A percentile compares a stretch with the other conserved stretches of the same genome.
Conservation (phyloP, 2,888 invertebrate genomes). For the Aphrophora alni region DNA sequence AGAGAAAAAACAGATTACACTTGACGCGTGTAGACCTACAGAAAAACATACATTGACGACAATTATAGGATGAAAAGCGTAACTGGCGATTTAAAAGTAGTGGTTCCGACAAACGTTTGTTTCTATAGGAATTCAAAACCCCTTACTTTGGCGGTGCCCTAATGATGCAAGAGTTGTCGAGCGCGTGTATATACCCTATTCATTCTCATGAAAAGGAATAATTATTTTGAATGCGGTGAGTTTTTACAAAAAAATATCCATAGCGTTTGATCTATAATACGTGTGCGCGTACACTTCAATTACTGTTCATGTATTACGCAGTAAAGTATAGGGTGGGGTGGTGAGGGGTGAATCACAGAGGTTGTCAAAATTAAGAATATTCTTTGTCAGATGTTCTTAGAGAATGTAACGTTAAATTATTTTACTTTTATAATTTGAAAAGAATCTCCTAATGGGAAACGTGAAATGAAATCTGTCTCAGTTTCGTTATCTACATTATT, state of each 20-base stretch:
- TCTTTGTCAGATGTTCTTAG: background rate
- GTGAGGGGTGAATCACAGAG: background rate
- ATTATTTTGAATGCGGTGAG: background rate
- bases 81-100: background rate
- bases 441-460: no score
- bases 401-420: no score
- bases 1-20: no score
- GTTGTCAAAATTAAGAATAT: background rate
- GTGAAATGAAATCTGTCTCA: no score
- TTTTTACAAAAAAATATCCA: background rate
- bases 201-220: background rate
- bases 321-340: background rate
- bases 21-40: background rate
- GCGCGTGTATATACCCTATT: background rate
- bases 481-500: no score
- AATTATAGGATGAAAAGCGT: background rate
- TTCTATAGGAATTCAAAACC: background rate
- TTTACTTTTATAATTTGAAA: no score
- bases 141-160: background rate
- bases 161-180: background rate
- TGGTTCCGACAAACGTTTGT: background rate
- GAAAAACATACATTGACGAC: no score
- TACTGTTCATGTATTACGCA: background rate
- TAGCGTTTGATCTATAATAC: background rate
- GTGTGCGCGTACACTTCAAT: background rate